phyloP scores from a whole-genome alignment of 1,140 invertebrate species.

The Ericerus pela region DNA sequence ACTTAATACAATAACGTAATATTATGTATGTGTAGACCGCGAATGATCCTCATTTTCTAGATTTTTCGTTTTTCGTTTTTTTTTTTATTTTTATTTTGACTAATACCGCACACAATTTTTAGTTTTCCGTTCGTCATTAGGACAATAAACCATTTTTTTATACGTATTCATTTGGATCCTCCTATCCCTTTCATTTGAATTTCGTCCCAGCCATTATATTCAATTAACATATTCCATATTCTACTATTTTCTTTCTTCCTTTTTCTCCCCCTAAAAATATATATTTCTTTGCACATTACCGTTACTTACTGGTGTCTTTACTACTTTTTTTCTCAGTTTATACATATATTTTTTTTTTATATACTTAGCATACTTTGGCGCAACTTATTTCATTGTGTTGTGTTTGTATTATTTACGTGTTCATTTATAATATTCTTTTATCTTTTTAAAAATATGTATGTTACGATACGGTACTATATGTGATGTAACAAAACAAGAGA shows the following conservation, averaged over 20 bases:
- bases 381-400: conserved; percentile 10
- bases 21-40: no score
- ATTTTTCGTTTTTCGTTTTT: neutral
- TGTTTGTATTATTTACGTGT: conserved; percentile 12
- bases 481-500: conserved; percentile 10
- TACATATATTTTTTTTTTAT: neutral
- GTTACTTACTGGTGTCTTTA: conserved; percentile 8
- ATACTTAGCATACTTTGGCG: conserved; percentile 1
- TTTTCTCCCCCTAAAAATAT: no score
- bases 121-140: conserved; percentile 7
- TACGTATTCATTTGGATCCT: no score
- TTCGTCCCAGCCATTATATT: no score
- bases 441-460: conserved; percentile 4
- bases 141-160: no score
- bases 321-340: neutral
- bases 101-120: neutral
- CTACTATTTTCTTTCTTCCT: neutral
- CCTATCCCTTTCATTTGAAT: no score
- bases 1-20: no score
- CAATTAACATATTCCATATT: neutral
- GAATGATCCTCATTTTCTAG: no score
- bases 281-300: neutral
- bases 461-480: conserved; percentile 6
- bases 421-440: conserved; percentile 9
- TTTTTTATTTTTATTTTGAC: neutral